Base-by-base conservation (phyloP, 2,888 invertebrate genomes). In the Danaus chrysippus region DNA sequence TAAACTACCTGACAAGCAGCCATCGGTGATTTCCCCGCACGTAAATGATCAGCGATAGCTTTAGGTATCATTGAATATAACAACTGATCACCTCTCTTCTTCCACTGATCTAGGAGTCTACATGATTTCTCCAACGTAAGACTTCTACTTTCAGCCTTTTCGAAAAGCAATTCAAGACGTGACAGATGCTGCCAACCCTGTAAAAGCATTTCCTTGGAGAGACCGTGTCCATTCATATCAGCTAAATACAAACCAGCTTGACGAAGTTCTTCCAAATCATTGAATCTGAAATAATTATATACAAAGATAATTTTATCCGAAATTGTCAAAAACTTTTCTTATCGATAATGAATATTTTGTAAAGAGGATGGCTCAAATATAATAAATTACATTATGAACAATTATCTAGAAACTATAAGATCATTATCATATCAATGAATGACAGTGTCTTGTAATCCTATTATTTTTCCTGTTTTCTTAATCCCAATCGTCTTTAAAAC, bases 21-120 rank as follows among this genome's bases (percentile, higher is more conserved):
- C 75, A 96, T 89, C 0, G 96, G 93, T 74, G 95, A 94, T 64
- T 94, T 93, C 0, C 97, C 97, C 17, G 93, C 89, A 63, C 96
- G 92, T 72, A 98, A 91, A 67, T 95, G 93, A 75, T 96, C 95
- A 0, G 97, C 97, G 13, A 97, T 95, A 1, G 94, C 93, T 74
- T 94, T 94, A 0, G 98, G 98, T 76, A 98, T 96, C 97, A 98
- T 98, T 0, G 97, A 97, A 77, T 97, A 97, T 0, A 98, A 87
- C 5, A 98, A 89, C 70, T 96, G 96, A 76, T 98, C 97, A 0
- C 97, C 96, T 70, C 95, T 93, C 63, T 94, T 93, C 81, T 97
- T 96, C 96, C 97, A 97, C 42, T 95, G 94, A 76, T 97, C 97
- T 13, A 95, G 87, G 17, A 96, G 87, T 59, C 93, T 92, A 74